These are phyloP conservation scores for Anthophora plumipes DNA, from an alignment of 2,888 invertebrate species.

Conservation along the genomic window DNA sequence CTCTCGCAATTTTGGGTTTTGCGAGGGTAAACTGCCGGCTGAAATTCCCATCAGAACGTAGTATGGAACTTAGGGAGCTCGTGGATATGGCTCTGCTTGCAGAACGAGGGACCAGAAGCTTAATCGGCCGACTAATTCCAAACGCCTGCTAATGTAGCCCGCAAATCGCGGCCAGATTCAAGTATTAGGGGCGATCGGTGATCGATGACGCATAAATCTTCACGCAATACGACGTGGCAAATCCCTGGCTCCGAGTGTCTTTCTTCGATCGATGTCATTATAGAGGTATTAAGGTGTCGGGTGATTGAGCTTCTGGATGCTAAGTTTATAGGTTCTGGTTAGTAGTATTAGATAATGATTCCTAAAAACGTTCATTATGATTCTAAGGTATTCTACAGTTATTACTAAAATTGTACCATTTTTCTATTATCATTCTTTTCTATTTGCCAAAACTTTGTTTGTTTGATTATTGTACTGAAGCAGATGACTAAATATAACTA, in stretches of 20 bases:
- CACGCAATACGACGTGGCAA: conserved; percentile 5
- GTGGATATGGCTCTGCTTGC: neutral
- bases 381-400: no score
- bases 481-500: no score
- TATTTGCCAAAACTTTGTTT: no score
- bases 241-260: conserved; percentile 21
- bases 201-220: conserved; percentile 64
- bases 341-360: neutral
- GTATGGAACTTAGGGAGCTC: conserved; percentile 39
- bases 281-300: conserved; percentile 6
- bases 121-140: conserved; percentile 77
- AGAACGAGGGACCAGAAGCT: conserved; percentile 55
- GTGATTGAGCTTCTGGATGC: neutral
- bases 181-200: conserved; percentile 54
- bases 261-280: conserved; percentile 11
- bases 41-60: conserved; percentile 72
- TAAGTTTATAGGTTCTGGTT: neutral
- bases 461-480: no score
- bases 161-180: conserved; percentile 53
- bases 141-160: conserved; percentile 41
- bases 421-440: no score
- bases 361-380: no score
- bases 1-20: conserved; percentile 68
- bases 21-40: conserved; percentile 64
- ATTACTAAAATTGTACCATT: no score